Conservation (phyloP, 2,888 invertebrate species). For the Thumatha senex region DNA sequence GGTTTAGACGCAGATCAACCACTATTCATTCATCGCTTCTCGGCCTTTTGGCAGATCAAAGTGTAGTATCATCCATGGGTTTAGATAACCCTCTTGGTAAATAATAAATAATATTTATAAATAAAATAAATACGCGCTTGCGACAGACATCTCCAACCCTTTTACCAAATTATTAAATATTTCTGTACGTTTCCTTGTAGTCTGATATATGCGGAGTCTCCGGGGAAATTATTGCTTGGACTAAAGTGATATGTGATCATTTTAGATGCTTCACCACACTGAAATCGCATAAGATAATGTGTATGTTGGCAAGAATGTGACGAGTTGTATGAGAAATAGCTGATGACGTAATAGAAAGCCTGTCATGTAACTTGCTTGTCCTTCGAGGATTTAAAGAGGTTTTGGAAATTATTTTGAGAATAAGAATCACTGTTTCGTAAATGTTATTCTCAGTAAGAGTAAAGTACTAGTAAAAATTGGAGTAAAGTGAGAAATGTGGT, state of each 20-base stretch:
- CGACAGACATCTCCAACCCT: constrained; percentile 4
- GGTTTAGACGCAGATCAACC: too few species aligned
- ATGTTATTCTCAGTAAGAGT: background rate
- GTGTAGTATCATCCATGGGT: too few species aligned
- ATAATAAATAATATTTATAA: too few species aligned
- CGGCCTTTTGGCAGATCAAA: too few species aligned
- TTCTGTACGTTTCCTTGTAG: constrained; percentile 9
- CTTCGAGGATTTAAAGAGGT: background rate
- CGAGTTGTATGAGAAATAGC: background rate
- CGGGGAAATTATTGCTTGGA: constrained; percentile 33
- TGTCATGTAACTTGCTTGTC: background rate
- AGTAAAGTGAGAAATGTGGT: too few species aligned
- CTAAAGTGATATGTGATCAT: constrained; percentile 36
- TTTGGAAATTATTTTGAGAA: background rate
- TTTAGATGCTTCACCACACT: constrained; percentile 11
- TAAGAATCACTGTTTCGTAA: too few species aligned
- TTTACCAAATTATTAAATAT: constrained; percentile 19
- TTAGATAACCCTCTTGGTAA: too few species aligned
- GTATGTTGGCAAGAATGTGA: background rate
- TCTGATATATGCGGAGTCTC: constrained; percentile 13
- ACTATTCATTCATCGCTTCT: too few species aligned
- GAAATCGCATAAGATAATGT: background rate
- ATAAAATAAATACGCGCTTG: too few species aligned
- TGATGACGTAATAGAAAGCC: background rate
- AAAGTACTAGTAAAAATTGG: too few species aligned